Conservation (phyloP, 2,113 vertebrate genomes). For the Isichthys henryi region DNA sequence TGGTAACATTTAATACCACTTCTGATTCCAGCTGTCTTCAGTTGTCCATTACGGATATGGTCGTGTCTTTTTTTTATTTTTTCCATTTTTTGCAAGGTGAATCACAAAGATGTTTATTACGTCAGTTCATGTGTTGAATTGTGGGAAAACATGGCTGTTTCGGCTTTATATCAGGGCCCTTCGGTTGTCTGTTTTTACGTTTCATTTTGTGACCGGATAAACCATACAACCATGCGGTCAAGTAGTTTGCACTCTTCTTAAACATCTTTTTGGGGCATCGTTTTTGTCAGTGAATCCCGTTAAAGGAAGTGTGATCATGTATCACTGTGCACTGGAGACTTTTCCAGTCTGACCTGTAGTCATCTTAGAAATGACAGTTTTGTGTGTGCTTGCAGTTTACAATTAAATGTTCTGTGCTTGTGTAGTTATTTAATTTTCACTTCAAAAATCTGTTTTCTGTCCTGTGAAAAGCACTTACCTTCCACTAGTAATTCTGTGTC, state of each 20-base stretch:
- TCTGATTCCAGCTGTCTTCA: background rate
- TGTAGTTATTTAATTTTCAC: background rate
- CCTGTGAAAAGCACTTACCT: background rate
- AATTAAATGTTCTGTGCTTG: background rate
- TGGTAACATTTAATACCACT: background rate
- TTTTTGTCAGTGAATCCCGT: background rate
- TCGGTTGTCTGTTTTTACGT: background rate
- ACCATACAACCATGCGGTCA: background rate
- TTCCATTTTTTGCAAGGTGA: background rate
- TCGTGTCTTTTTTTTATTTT: background rate
- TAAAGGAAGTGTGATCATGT: background rate
- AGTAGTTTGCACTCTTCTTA: background rate
- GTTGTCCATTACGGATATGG: background rate
- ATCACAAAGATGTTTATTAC: background rate
- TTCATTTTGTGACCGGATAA: background rate
- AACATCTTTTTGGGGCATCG: background rate
- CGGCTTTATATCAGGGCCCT: background rate
- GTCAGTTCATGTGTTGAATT: background rate
- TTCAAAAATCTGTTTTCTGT: background rate
- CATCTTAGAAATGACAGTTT: background rate
- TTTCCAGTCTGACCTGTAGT: background rate
- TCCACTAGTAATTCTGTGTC: background rate
- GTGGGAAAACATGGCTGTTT: background rate
- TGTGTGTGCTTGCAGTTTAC: background rate
- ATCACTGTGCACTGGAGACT: background rate